phyloP scores from a whole-genome alignment of 2,113 vertebrate genomes.

The Podiceps cristatus region DNA sequence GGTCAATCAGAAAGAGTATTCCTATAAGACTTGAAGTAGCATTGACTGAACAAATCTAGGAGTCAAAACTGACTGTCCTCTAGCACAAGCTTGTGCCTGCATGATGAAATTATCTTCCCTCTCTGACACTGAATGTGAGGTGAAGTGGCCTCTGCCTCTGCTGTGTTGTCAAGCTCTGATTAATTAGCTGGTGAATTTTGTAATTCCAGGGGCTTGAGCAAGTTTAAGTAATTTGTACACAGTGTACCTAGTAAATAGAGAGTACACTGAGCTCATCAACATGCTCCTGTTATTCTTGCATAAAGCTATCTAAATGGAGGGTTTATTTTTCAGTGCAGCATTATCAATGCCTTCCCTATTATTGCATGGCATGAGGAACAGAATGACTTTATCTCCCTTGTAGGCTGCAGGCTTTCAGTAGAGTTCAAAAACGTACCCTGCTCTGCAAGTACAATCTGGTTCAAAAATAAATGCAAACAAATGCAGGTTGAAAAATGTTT shows the following conservation, averaged over 20 bases:
- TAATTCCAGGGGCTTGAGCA: not conserved
- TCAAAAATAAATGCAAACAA: not conserved
- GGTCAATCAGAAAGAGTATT: not conserved
- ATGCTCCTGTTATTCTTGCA: not conserved
- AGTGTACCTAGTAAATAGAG: not conserved
- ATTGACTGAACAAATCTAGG: not conserved
- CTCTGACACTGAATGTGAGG: not conserved
- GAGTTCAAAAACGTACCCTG: not conserved
- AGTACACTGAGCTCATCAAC: not conserved
- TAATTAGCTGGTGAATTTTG: slow-evolving; percentile 38
- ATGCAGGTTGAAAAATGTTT: not conserved
- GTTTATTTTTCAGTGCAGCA: not conserved
- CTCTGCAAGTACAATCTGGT: not conserved
- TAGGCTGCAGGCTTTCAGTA: not conserved
- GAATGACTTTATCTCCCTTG: slow-evolving; percentile 17
- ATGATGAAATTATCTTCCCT: not conserved
- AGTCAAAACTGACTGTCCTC: not conserved
- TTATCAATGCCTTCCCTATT: slow-evolving; percentile 24
- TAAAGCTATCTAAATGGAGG: not conserved
- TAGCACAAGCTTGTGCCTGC: not conserved
- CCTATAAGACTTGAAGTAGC: not conserved
- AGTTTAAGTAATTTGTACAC: slow-evolving; percentile 11
- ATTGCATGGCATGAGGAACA: not conserved
- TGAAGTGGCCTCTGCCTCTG: not conserved
- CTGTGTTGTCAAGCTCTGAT: slow-evolving; percentile 14